A percentile compares a stretch with the other conserved stretches of the same genome.
Conservation (phyloP, 2,113 vertebrate genomes). For the Tupaia tana region DNA sequence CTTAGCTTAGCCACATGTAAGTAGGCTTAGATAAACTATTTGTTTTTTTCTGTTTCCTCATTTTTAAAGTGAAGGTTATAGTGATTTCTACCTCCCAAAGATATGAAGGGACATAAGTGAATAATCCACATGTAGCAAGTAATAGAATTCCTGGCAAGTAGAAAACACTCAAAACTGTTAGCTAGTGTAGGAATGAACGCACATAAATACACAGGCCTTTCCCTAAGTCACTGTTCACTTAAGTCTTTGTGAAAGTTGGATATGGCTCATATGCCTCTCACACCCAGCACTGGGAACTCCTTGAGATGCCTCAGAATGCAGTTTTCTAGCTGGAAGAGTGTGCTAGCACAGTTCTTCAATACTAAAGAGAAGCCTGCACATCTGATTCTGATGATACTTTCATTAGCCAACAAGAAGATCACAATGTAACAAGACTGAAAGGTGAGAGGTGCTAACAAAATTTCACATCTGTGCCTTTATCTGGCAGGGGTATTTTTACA, state of each 20-base stretch:
- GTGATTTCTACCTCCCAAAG: neutral
- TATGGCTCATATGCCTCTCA: neutral
- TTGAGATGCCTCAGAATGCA: neutral
- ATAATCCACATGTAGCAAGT: neutral
- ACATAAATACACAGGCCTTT: neutral
- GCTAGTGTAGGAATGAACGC: neutral
- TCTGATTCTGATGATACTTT: slow-evolving; percentile 66
- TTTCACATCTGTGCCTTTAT: slow-evolving; percentile 53
- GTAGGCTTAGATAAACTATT: neutral
- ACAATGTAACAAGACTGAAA: slow-evolving; percentile 29
- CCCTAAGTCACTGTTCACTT: neutral
- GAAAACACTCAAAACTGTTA: slow-evolving; percentile 29
- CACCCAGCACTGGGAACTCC: neutral
- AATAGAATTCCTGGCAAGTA: neutral
- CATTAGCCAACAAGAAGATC: slow-evolving; percentile 71
- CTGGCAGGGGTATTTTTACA: slow-evolving; percentile 62
- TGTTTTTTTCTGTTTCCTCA: slow-evolving; percentile 13
- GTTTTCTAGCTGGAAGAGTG: neutral
- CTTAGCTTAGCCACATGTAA: neutral
- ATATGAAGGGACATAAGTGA: neutral
- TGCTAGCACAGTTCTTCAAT: neutral
- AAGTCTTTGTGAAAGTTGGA: neutral
- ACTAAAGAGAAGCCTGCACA: slow-evolving; percentile 61
- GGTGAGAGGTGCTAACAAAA: slow-evolving; percentile 55
- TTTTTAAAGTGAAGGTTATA: neutral